Evolutionary conservation across 2,797 vertebrate genomes (phyloP).

Genomic region (Mormyrus hasselquistii): DNA sequence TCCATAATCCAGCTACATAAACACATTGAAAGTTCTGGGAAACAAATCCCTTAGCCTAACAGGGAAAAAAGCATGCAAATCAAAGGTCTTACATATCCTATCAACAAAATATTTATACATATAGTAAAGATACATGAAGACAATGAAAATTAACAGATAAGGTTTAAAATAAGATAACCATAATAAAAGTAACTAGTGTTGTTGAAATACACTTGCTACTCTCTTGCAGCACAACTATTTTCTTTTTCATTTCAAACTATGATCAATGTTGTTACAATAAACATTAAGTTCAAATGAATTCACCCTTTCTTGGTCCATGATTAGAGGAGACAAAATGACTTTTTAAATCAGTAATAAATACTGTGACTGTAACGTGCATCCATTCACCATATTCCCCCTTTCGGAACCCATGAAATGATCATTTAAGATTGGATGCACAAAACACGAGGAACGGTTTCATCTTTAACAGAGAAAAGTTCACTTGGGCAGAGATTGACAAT

Average conservation of each 20-base stretch:
- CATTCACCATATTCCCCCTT: constrained; percentile 21
- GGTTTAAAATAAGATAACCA: background rate
- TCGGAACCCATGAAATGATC: background rate
- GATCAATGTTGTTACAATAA: constrained; percentile 54
- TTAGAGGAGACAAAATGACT: constrained; percentile 36
- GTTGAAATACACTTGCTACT: constrained; percentile 27
- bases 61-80: background rate
- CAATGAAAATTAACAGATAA: background rate
- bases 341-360: constrained; percentile 57
- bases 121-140: background rate
- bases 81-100: background rate
- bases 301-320: constrained; percentile 48
- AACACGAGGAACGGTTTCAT: background rate
- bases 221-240: constrained; percentile 21
- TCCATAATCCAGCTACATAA: constrained; percentile 27
- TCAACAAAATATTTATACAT: background rate
- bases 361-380: constrained; percentile 44
- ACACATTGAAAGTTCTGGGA: constrained; percentile 3
- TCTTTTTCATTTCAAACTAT: constrained; percentile 39
- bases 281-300: constrained; percentile 27
- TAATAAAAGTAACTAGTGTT: background rate
- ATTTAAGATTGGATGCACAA: background rate
- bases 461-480: background rate
- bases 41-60: background rate
- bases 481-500: background rate